A percentile compares a stretch with the other conserved stretches of the same genome.
These are phyloP conservation scores for Zaprionus nigranus DNA, from an alignment of 1,140 invertebrate genomes.

Conservation along the genomic window DNA sequence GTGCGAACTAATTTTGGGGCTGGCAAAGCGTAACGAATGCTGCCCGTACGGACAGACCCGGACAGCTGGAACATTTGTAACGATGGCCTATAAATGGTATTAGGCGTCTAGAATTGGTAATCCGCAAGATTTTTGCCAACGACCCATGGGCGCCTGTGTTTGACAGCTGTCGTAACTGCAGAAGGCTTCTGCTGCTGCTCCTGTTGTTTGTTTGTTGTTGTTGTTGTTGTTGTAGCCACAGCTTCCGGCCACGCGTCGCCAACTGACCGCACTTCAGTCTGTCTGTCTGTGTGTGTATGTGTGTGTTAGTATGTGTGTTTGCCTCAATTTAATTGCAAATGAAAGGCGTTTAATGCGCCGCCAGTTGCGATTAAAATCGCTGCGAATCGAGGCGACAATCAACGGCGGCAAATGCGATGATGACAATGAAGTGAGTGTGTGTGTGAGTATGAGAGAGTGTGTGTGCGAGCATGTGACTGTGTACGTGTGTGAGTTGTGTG, in stretches of 20 bases:
- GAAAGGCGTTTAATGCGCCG: conserved; percentile 73
- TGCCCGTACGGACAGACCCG: conserved; percentile 12
- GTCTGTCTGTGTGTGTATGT: conserved; percentile 3
- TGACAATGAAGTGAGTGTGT: conserved; percentile 66
- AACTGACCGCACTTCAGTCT: conserved; percentile 61
- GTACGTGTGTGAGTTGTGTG: conserved; percentile 46
- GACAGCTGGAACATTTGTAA: conserved; percentile 78
- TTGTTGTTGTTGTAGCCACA: conserved; percentile 32
- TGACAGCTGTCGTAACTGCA: conserved; percentile 39
- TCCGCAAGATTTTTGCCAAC: conserved; percentile 78
- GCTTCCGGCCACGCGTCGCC: conserved; percentile 66
- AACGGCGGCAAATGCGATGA: conserved; percentile 67
- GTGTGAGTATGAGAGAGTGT: conserved; percentile 13
- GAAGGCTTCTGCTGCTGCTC: background rate
- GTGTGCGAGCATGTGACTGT: conserved; percentile 1
- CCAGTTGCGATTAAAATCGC: conserved; percentile 76
- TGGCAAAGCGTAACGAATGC: conserved; percentile 23
- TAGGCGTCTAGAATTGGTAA: conserved; percentile 83
- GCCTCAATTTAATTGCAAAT: conserved; percentile 77
- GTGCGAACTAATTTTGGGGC: conserved; percentile 71
- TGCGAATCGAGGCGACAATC: conserved; percentile 77
- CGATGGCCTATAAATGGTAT: conserved; percentile 81
- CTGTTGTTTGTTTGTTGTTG: conserved; percentile 27
- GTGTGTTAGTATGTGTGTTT: conserved; percentile 25
- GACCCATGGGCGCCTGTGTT: conserved; percentile 41